Evolutionary conservation across 2,888 invertebrate species (phyloP).

Genomic region (Conchocele bisecta): DNA sequence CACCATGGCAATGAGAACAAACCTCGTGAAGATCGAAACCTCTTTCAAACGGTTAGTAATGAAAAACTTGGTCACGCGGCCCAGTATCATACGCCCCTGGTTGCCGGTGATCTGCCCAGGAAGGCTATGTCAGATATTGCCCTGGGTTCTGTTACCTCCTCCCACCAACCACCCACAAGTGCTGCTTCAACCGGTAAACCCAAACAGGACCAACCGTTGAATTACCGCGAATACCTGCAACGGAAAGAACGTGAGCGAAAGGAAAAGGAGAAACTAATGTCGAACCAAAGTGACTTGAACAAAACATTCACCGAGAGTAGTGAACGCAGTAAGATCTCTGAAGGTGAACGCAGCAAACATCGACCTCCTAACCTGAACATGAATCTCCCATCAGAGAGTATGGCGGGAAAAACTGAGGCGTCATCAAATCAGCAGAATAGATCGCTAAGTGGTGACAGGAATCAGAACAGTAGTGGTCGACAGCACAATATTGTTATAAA

Average conservation of each 20-base stretch:
- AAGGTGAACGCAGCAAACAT: too few species aligned
- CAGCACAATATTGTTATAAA: constrained; percentile 52
- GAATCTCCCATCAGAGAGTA: constrained; percentile 42
- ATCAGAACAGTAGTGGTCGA: too few species aligned
- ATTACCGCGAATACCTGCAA: constrained; percentile 51
- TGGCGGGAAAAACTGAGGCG: too few species aligned
- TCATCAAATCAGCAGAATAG: too few species aligned
- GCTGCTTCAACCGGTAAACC: not conserved
- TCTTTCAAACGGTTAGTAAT: too few species aligned
- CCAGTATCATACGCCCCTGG: constrained; percentile 4
- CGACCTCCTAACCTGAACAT: constrained; percentile 55
- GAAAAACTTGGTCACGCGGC: too few species aligned
- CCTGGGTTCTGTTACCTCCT: not conserved
- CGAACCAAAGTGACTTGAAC: constrained; percentile 26
- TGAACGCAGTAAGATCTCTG: too few species aligned
- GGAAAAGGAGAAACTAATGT: constrained; percentile 11
- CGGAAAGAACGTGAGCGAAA: constrained; percentile 45
- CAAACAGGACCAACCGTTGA: too few species aligned
- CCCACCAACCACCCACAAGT: not conserved
- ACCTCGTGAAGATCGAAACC: too few species aligned
- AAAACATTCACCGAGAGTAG: constrained; percentile 46
- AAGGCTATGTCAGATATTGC: too few species aligned
- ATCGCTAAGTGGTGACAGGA: too few species aligned
- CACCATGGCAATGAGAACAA: too few species aligned
- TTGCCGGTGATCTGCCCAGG: not conserved